Evolutionary conservation across 2,113 vertebrate species (phyloP), one percentile per base, ranked within the genome.

Genomic region (Pachypanchax playfairii): DNA sequence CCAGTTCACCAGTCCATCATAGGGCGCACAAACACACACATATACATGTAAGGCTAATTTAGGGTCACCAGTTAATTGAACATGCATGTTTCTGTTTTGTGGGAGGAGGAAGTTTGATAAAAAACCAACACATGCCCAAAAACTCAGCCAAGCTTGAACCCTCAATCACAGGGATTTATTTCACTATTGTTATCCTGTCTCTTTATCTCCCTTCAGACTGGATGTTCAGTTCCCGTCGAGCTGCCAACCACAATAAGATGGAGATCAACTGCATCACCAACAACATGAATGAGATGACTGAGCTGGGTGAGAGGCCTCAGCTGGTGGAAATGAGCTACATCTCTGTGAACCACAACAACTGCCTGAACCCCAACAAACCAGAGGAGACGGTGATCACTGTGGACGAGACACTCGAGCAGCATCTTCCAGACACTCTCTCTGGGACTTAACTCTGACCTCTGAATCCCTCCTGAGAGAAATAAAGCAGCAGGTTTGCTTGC

Each of bases 191-290:
- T 13, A 5, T 51, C 26, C 15, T 1, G 4, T 22, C 5, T 21
- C 53, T 55, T n/a, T 70, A 20, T 67, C 65, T 77, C 52, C 56
- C 22, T 28, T 53, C 87, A 95, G 94, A 93, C 12, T 94, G 92
- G 94, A 75, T 93, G 52, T 91, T 93, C 1, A 90, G 91, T 33
- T 84, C 93, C 28, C 90, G 36, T 58, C 87, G 88, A 0, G 79
- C 87, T 1, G 79, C 89, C 63, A 83, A 77, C 88, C 88, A 85
- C 83, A 93, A 88, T 85, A 93, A 94, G 66, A 89, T 86, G 0
- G 91, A 94, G 4, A 53, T 94, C 63, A 94, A 91, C 87, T 93
- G 92, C 86, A 91, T 95, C 84, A 89, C 91, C 65, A 91, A 53
- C 82, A 90, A 84, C 6, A 63, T 87, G 66, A 92, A 84, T 0